A percentile compares a stretch with the other conserved stretches of the same genome.
These are phyloP conservation scores for Drepanosiphum platanoidis DNA, from an alignment of 2,888 invertebrate genomes.

Conservation along the genomic window DNA sequence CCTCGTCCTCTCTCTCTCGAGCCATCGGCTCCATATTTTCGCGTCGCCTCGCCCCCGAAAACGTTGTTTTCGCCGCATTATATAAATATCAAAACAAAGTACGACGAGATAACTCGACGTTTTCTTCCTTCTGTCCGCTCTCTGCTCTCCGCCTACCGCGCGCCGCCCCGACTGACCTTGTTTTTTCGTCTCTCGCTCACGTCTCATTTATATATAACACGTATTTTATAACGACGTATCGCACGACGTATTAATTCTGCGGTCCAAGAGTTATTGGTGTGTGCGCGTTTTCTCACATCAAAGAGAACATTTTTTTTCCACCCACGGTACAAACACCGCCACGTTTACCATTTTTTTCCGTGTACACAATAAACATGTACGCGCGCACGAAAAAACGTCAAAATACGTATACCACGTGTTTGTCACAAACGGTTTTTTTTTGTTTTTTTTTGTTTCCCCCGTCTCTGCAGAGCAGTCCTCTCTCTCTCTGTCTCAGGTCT, in stretches of 20 bases:
- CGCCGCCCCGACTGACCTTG: no score
- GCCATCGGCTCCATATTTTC: no score
- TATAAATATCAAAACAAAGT: no score
- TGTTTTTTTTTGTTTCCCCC: not conserved
- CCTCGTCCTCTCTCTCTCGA: no score
- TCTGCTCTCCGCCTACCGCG: no score
- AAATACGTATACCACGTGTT: constrained; percentile 31
- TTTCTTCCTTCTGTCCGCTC: no score
- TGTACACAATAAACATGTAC: constrained; percentile 11
- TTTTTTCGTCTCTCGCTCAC: not conserved
- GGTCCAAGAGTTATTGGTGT: not conserved
- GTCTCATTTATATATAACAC: not conserved
- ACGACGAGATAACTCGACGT: no score
- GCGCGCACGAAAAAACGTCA: no score
- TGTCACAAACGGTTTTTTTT: not conserved
- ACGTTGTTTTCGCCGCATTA: no score
- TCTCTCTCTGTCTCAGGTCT: no score
- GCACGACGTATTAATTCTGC: not conserved
- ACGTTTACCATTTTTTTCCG: constrained; percentile 28
- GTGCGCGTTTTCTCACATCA: not conserved
- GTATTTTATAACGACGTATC: not conserved
- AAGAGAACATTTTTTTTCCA: constrained; percentile 23
- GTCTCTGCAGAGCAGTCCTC: no score
- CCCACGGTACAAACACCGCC: constrained; percentile 37
- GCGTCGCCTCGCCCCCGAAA: no score